Evolutionary conservation across 1,140 invertebrate species (phyloP).

Genomic region (Diorhabda elongata): DNA sequence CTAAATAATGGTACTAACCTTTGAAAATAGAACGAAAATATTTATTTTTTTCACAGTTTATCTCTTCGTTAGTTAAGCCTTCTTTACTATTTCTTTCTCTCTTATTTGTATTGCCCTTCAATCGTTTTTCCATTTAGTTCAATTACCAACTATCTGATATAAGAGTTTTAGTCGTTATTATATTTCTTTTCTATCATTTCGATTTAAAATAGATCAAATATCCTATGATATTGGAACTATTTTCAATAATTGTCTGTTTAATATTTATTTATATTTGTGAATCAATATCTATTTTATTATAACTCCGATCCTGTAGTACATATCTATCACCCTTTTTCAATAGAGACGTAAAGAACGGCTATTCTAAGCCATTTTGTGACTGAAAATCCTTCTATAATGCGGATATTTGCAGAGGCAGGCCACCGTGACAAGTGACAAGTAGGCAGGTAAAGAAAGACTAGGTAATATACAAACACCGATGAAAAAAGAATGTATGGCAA

Average conservation of each 20-base stretch:
- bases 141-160: too few species aligned
- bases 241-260: not conserved
- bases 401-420: constrained; percentile 36
- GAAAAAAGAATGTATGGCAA: constrained; percentile 7
- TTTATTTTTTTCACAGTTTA: too few species aligned
- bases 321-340: constrained; percentile 9
- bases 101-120: too few species aligned
- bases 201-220: not conserved
- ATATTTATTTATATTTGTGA: not conserved
- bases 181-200: not conserved
- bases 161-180: too few species aligned
- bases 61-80: too few species aligned
- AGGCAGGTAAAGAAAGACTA: constrained; percentile 27
- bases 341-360: constrained; percentile 31
- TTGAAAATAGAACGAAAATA: too few species aligned
- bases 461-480: constrained; percentile 14
- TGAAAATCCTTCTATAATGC: constrained; percentile 36
- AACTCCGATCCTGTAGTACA: not conserved
- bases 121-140: too few species aligned
- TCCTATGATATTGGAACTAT: not conserved
- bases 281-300: not conserved
- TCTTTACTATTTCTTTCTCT: too few species aligned
- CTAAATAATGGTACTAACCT: too few species aligned
- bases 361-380: constrained; percentile 35
- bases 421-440: constrained; percentile 36